phyloP scores from a whole-genome alignment of 2,888 invertebrate genomes.

The Brenthis ino region DNA sequence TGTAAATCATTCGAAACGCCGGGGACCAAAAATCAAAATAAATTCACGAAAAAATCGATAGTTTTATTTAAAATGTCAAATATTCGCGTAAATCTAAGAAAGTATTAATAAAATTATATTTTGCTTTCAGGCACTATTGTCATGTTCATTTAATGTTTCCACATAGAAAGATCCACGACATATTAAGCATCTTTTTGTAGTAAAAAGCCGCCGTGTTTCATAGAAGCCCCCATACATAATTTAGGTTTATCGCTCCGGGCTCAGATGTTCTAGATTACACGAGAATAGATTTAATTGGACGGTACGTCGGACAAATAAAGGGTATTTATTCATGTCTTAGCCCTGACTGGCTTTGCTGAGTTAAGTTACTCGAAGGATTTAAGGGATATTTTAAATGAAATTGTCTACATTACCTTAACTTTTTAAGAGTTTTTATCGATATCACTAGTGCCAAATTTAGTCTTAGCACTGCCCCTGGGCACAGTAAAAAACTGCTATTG shows the following conservation, averaged over 20 bases:
- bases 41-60: no score
- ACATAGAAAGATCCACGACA: not conserved
- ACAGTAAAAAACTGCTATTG: no score
- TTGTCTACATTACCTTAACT: not conserved
- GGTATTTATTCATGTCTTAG: constrained; percentile 41
- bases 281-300: constrained; percentile 61
- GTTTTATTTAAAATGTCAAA: no score
- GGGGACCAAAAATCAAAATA: no score
- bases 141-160: no score
- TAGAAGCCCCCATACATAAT: constrained; percentile 18
- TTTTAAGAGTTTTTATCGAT: no score
- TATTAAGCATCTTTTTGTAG: not conserved
- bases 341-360: constrained; percentile 4
- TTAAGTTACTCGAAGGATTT: constrained; percentile 3
- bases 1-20: no score
- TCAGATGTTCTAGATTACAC: constrained; percentile 60
- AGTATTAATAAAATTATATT: no score
- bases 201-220: constrained; percentile 6
- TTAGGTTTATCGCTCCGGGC: constrained; percentile 35
- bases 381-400: not conserved
- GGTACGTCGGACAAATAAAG: constrained; percentile 55
- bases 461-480: no score
- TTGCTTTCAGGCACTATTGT: no score
- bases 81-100: no score
- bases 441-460: no score